Evolutionary conservation across 2,797 vertebrate genomes (phyloP).

Genomic region (Galagoides demidoff): DNA sequence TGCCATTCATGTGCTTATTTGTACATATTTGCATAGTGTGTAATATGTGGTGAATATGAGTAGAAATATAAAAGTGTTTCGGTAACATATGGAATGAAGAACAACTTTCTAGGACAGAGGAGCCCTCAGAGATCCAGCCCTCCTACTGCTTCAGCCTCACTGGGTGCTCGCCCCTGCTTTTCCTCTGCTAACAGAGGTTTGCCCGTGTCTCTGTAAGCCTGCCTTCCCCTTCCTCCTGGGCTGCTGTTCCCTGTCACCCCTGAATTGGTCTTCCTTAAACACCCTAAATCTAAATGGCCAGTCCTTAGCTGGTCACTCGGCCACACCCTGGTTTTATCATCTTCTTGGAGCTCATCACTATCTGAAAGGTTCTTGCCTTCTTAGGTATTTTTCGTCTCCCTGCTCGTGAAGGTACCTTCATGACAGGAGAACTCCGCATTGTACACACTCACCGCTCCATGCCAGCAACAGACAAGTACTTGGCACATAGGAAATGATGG

Average conservation of each 20-base stretch:
- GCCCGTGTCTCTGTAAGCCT: neutral
- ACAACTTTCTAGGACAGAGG: neutral
- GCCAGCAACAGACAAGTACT: neutral
- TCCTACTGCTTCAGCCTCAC: neutral
- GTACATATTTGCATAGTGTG: neutral
- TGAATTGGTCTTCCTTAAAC: neutral
- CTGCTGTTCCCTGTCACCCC: neutral
- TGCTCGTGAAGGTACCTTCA: neutral
- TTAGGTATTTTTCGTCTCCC: neutral
- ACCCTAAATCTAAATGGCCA: neutral
- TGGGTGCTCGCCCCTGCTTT: neutral
- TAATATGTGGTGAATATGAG: neutral
- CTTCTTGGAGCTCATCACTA: neutral
- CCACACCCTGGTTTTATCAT: neutral
- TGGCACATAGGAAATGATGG: neutral
- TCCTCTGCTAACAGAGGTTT: neutral
- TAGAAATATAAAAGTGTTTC: neutral
- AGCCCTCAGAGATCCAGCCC: neutral
- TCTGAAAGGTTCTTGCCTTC: neutral
- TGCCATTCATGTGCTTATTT: neutral
- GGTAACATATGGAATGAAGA: neutral
- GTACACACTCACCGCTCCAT: neutral
- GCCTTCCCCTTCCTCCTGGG: neutral
- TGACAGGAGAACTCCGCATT: neutral
- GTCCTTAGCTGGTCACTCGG: neutral